Percentiles rank a stretch among this genome's conserved stretches.
Conservation (phyloP, 2,113 vertebrate species). For the Anseranas semipalmata region DNA sequence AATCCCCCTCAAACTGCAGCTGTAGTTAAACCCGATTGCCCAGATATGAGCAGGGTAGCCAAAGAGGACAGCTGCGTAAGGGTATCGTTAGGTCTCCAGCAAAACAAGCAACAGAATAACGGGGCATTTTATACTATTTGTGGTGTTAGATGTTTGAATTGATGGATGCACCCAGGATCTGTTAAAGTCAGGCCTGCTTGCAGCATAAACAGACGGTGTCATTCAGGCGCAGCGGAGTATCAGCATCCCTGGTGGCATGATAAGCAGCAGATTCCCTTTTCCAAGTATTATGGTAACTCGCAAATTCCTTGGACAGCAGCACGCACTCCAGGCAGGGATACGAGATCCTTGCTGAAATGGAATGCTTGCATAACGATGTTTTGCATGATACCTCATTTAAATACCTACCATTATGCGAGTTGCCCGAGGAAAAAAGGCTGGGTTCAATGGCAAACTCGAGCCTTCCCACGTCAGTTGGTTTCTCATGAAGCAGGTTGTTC, state of each 20-base stretch:
- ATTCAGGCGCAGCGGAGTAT: rapidly evolving
- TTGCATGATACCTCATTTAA: background rate
- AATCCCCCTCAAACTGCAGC: background rate
- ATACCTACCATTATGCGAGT: rapidly evolving
- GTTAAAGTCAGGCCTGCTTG: background rate
- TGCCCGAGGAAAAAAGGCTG: background rate
- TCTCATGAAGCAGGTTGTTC: background rate
- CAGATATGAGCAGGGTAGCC: background rate
- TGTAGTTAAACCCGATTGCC: background rate
- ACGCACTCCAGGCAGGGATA: background rate
- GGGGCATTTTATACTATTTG: background rate
- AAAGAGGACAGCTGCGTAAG: rapidly evolving
- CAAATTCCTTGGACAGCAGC: background rate
- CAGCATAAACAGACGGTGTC: background rate
- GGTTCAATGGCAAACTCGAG: background rate
- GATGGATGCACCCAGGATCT: background rate
- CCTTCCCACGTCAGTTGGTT: background rate
- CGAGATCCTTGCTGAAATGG: rapidly evolving
- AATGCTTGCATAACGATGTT: background rate
- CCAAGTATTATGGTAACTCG: background rate
- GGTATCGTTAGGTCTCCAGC: background rate
- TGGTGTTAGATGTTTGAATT: background rate
- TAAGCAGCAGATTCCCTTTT: background rate
- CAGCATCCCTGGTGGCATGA: background rate
- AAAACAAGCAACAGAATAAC: background rate